Evolutionary conservation across 2,113 vertebrate genomes (phyloP).

Genomic region (Hyperopisus bebe): DNA sequence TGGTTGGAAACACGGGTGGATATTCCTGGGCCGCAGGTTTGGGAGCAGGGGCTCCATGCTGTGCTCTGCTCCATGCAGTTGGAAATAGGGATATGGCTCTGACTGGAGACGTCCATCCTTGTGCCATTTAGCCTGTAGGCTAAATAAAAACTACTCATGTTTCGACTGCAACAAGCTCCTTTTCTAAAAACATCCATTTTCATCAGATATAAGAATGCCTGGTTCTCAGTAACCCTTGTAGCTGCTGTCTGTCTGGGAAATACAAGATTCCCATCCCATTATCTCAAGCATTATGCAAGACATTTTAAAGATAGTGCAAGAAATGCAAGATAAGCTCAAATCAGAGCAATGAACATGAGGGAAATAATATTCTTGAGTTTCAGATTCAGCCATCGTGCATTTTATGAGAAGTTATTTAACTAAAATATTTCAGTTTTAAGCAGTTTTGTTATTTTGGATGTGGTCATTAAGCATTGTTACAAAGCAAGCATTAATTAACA

Average conservation of each 20-base stretch:
- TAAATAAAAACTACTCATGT: neutral
- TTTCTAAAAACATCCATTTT: neutral
- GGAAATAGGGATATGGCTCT: conserved; percentile 21
- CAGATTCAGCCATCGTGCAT: neutral
- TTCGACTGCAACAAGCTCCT: neutral
- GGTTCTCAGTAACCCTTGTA: neutral
- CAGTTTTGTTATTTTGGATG: neutral
- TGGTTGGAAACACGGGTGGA: conserved; percentile 80
- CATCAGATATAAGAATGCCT: neutral
- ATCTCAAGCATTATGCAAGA: neutral
- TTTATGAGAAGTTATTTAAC: neutral
- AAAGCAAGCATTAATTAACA: too few relatives aligned
- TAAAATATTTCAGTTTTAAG: neutral
- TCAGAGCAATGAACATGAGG: neutral
- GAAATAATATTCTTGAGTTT: neutral
- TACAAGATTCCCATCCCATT: neutral
- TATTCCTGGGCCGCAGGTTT: conserved; percentile 75
- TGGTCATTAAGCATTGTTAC: too few relatives aligned
- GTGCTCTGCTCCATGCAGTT: conserved; percentile 71
- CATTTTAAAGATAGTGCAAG: neutral
- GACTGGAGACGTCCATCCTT: conserved; percentile 27
- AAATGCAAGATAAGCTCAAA: neutral
- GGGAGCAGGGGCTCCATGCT: conserved; percentile 79
- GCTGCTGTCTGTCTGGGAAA: neutral
- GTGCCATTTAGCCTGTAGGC: conserved; percentile 11